These are phyloP conservation scores for Hepsetus odoe DNA, from an alignment of 2,113 vertebrate species.

Conservation along the genomic window DNA sequence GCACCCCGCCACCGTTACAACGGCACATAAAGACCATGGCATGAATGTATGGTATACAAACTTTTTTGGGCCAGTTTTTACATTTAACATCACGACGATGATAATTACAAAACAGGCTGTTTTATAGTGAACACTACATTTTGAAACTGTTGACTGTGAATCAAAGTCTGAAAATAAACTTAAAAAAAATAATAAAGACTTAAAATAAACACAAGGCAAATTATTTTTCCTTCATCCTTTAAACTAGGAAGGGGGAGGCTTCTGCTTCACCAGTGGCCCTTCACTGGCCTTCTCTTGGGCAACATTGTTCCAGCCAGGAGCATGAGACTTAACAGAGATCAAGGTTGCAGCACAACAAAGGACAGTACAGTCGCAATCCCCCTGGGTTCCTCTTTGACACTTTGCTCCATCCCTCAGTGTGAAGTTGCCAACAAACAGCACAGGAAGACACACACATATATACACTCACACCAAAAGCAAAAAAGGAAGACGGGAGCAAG, in stretches of 20 bases:
- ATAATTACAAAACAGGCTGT: too few species aligned
- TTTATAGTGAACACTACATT: too few species aligned
- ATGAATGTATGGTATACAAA: too few species aligned
- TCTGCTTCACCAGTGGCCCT: neutral
- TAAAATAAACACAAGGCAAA: too few species aligned
- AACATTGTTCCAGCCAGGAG: neutral
- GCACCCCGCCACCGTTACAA: too few species aligned
- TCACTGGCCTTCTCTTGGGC: neutral
- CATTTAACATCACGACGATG: too few species aligned
- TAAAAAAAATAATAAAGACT: too few species aligned
- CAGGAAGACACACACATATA: conserved; percentile 46
- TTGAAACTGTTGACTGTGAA: too few species aligned
- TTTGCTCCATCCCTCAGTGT: conserved; percentile 61
- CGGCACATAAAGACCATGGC: too few species aligned
- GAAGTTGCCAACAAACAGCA: conserved; percentile 64
- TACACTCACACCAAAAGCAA: conserved; percentile 9
- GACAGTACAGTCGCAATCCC: conserved; percentile 57
- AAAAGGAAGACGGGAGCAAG: conserved; percentile 54
- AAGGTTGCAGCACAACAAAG: conserved; percentile 57
- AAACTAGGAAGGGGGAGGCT: neutral
- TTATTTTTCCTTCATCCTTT: neutral
- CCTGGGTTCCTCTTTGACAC: conserved; percentile 53
- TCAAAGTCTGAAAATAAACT: too few species aligned
- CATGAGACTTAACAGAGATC: conserved; percentile 5
- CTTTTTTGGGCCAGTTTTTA: too few species aligned